These are phyloP conservation scores for Heliconius erato DNA, from an alignment of 2,888 invertebrate species.

Conservation along the genomic window DNA sequence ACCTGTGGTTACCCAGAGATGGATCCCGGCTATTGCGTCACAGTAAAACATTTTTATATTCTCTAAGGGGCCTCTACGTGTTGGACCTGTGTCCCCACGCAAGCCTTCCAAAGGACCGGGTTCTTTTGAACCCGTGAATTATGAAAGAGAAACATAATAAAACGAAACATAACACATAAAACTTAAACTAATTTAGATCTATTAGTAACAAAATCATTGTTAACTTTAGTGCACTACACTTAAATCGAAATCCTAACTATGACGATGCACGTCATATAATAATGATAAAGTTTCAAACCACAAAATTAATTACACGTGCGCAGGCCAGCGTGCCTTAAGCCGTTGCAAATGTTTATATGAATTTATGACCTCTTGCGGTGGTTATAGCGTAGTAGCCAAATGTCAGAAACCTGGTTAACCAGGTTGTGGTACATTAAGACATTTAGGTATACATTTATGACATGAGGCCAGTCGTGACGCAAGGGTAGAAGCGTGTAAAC, in stretches of 20 bases:
- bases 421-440: not conserved
- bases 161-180: too few relatives aligned
- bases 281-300: slow-evolving; percentile 22
- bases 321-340: slow-evolving; percentile 19
- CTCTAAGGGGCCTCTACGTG: too few relatives aligned
- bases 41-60: too few relatives aligned
- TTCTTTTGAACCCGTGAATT: too few relatives aligned
- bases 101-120: too few relatives aligned
- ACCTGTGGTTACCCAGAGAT: too few relatives aligned
- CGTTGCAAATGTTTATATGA: slow-evolving; percentile 3
- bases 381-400: not conserved
- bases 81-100: too few relatives aligned
- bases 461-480: too few relatives aligned
- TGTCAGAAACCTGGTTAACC: not conserved
- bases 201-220: not conserved
- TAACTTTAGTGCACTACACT: not conserved
- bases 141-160: too few relatives aligned
- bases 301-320: slow-evolving; percentile 24
- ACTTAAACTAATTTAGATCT: not conserved
- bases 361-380: slow-evolving; percentile 13
- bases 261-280: slow-evolving; percentile 8
- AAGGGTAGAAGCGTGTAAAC: too few relatives aligned
- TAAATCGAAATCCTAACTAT: slow-evolving; percentile 7
- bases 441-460: not conserved
- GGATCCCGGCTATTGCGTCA: too few relatives aligned